Percentiles rank a stretch among this genome's conserved stretches.
Evolutionary conservation across 2,113 vertebrate species (phyloP).

Genomic region (Odobenus rosmarus): DNA sequence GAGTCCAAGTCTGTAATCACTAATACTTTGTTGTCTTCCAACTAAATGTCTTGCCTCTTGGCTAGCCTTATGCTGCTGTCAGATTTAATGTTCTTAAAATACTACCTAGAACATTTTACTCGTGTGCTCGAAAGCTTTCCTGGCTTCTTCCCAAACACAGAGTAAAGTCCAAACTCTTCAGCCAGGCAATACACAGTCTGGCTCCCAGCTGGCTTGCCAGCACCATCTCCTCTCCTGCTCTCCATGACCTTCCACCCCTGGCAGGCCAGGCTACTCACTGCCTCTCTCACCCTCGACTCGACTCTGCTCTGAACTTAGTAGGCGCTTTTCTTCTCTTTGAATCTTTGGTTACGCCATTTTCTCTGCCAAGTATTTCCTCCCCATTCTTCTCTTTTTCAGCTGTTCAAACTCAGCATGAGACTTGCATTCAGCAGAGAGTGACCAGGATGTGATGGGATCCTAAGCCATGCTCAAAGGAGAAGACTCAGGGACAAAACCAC

Average conservation of each 20-base stretch:
- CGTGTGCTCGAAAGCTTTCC: neutral
- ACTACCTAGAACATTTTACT: slow-evolving; percentile 53
- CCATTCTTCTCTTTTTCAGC: neutral
- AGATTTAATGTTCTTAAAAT: slow-evolving; percentile 67
- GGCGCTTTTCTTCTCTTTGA: neutral
- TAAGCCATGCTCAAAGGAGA: neutral
- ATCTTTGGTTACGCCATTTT: neutral
- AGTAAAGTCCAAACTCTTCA: neutral
- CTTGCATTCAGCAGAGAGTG: neutral
- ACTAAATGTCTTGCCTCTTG: slow-evolving; percentile 46
- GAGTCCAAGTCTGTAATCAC: neutral
- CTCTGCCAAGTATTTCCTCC: neutral
- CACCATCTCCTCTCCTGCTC: neutral
- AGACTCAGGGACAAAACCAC: neutral
- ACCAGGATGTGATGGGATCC: neutral
- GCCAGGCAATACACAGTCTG: neutral
- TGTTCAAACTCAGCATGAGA: neutral
- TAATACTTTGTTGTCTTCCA: neutral
- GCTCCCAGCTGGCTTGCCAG: neutral
- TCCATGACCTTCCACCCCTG: neutral
- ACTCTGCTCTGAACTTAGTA: neutral
- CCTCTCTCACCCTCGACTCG: neutral
- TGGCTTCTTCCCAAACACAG: slow-evolving; percentile 19
- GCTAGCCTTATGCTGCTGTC: slow-evolving; percentile 53
- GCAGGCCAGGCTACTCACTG: neutral